A percentile compares a stretch with the other conserved stretches of the same genome.
Conservation (phyloP, 1,140 invertebrate species). For the Magallana gigas region DNA sequence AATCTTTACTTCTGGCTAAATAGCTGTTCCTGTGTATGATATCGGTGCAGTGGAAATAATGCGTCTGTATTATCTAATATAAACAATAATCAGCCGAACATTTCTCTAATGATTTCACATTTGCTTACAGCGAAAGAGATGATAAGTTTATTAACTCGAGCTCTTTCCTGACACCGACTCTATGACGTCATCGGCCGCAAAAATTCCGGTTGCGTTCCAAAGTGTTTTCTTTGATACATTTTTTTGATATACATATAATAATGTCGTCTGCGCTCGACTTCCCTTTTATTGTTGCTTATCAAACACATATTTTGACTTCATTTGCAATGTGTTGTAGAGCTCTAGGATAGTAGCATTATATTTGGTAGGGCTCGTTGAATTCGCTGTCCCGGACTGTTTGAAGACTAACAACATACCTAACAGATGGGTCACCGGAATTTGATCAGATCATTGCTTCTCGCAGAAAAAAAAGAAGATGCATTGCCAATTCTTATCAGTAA, state of each 20-base stretch:
- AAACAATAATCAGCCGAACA: neutral
- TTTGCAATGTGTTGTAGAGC: too few relatives aligned
- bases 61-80: neutral
- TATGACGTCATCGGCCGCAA: neutral
- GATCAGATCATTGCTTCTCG: too few relatives aligned
- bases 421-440: too few relatives aligned
- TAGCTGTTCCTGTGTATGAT: too few relatives aligned
- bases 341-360: too few relatives aligned
- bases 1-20: too few relatives aligned
- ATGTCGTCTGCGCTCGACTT: neutral
- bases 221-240: neutral
- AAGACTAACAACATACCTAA: too few relatives aligned
- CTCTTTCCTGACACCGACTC: neutral
- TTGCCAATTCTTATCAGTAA: too few relatives aligned
- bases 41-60: neutral
- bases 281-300: neutral
- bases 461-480: too few relatives aligned
- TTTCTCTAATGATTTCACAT: constrained; percentile 1
- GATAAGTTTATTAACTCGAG: constrained; percentile 6
- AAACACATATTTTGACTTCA: neutral
- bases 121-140: constrained; percentile 4
- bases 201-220: constrained; percentile 2
- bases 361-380: too few relatives aligned
- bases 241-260: neutral
- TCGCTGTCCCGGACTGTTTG: too few relatives aligned